Evolutionary conservation across 2,113 vertebrate species (phyloP).

Genomic region (Gyps fulvus): DNA sequence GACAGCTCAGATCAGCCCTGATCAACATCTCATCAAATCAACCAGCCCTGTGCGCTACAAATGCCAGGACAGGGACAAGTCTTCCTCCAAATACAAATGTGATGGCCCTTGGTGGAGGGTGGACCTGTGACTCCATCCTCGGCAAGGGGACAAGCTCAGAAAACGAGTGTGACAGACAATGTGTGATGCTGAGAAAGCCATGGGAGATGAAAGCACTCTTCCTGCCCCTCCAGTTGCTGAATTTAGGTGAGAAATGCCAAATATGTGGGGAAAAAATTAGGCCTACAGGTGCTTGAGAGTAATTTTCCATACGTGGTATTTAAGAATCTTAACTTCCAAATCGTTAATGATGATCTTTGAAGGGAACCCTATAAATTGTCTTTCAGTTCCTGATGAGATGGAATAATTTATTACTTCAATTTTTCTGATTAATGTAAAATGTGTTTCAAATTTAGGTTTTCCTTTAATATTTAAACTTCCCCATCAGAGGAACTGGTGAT

Average conservation of each 20-base stretch:
- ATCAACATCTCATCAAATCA: not conserved
- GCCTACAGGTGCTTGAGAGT: not conserved
- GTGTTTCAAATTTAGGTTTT: conserved; percentile 12
- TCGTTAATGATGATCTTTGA: conserved; percentile 5
- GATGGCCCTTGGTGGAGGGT: not conserved
- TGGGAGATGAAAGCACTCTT: not conserved
- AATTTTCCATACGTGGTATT: not conserved
- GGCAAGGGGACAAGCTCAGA: not conserved
- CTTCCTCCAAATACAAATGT: not conserved
- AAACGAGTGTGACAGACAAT: not conserved
- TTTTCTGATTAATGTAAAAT: conserved; percentile 34
- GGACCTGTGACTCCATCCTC: no score
- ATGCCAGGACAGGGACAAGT: not conserved
- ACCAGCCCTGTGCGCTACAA: rapidly evolving
- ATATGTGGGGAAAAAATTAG: not conserved
- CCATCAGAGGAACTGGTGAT: not conserved
- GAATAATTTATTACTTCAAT: conserved; percentile 45
- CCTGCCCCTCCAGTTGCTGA: not conserved
- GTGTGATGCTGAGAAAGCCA: not conserved
- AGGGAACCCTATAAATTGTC: not conserved
- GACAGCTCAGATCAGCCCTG: not conserved
- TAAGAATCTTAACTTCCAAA: not conserved
- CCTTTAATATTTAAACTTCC: conserved; percentile 44
- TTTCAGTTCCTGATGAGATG: not conserved
- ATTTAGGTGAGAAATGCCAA: not conserved